Base-by-base conservation (phyloP, 2,888 invertebrate genomes). In the Tyria jacobaeae region DNA sequence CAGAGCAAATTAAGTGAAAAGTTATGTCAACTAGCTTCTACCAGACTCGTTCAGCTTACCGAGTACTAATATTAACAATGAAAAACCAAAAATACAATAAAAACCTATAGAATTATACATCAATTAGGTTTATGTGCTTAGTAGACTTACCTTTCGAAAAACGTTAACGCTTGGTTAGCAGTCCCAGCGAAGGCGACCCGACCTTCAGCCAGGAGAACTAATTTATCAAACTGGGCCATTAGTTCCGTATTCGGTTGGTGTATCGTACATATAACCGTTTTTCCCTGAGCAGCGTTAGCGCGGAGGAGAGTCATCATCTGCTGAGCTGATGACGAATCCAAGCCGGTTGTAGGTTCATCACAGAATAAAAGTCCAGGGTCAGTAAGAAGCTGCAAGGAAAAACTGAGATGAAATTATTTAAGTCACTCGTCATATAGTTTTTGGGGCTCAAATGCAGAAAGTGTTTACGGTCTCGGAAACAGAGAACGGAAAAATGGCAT, bases 261-360 rank as follows among this genome's bases (percentile, higher is more conserved):
- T 75, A 99, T 99, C 24, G 99, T 99, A 84, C 98, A 98, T 60
- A 99, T 94, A 41, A 99, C 96, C 0, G 98, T 98, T 88, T 97
- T 97, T 21, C 98, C 97, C 71, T 96, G 95, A 2, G 95, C 94
- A 0, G 97, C 96, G 84, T 97, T 95, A 67, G 94, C 92, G 34
- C 96, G 95, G 79, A 97, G 95, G 56, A 97, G 94, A 7, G 95
- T 93, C 60, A 97, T 96, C 61, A 99, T 94, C 83, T 97, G 97
- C 83, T 97, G 97, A 0, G 99, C 99, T 83, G 98, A 98, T 80
- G 96, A 98, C 0, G 98, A 98, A 87, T 99, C 99, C 60, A 97
- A 87, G 0, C 99, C 98, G 0, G 99, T 99, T 0, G 99, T 99
- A 9, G 99, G 99, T 84, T 99, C 99, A 82, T 99, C 99, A 84